Evolutionary conservation across 1,140 invertebrate genomes (phyloP).

Genomic region (Tetramorium alpestre): DNA sequence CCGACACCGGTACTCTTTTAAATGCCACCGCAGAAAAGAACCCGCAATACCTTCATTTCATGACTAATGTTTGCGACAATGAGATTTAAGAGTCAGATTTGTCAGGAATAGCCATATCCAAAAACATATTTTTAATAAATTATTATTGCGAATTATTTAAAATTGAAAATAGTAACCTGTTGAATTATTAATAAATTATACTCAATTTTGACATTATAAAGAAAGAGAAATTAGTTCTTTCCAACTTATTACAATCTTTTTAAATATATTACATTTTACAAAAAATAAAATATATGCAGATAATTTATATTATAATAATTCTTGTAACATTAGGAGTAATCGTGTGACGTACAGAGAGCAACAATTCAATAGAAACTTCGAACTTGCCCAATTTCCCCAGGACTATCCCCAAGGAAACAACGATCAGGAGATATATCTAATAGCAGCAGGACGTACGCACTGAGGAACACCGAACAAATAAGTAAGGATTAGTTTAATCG

Average conservation of each 20-base stretch:
- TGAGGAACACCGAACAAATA: constrained; percentile 76
- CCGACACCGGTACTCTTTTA: constrained; percentile 70
- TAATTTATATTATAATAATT: neutral
- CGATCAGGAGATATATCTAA: constrained; percentile 74
- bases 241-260: neutral
- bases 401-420: constrained; percentile 75
- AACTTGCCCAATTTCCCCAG: constrained; percentile 36
- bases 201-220: neutral
- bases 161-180: neutral
- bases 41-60: constrained; percentile 26
- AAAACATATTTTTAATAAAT: constrained; percentile 8
- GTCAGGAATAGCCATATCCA: neutral
- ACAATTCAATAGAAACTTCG: constrained; percentile 19
- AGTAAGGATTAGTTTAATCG: constrained; percentile 84
- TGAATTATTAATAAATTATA: neutral
- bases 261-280: neutral
- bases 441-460: constrained; percentile 64
- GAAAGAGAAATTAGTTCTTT: neutral
- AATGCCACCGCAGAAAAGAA: constrained; percentile 63
- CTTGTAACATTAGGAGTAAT: neutral
- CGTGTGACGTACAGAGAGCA: neutral
- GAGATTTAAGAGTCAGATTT: constrained; percentile 11
- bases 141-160: neutral
- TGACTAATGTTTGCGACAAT: neutral
- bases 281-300: neutral